Base-by-base conservation (phyloP, 2,888 invertebrate genomes). In the Aphodius sticticus region DNA sequence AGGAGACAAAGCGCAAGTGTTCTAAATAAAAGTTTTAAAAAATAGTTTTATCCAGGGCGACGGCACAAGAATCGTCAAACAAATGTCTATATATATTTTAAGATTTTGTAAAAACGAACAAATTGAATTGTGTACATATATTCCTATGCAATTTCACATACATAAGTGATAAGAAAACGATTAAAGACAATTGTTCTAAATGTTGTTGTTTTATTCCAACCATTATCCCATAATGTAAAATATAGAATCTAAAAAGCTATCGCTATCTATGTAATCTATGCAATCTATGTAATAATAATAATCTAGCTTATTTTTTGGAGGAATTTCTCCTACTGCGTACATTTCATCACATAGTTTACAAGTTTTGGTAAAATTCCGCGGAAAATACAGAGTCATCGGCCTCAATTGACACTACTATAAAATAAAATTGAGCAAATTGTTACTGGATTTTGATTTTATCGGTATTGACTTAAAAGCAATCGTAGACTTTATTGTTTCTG, bases 71-170 rank as follows among this genome's bases (percentile, higher is more conserved):
- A 74, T 36, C 7, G 74, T n/a, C n/a, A 74, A 74, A 35, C 35
- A 74, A 74, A 74, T 74, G 74, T 74, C 74, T 74, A 74, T 74
- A 70, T 80, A 72, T 79, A 81, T 81, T 81, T 81, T 81, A 81
- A 81, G 78, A 78, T 78, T 81, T 81, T 81, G 78, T 81, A 81
- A 81, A 76, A 69, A 69, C 14, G 35, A 69, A 36, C 35, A 77
- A 77, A 76, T 69, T 70, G 70, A 74, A 81, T 81, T 81, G 77
- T 81, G 80, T 81, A 81, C 78, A 81, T 81, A 81, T 72, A 81
- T 81, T 81, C 80, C 80, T 81, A 81, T 81, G 80, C 78, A 81
- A 81, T 80, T 80, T 80, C 80, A 78, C 80, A 78, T 80, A 77
- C 78, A 78, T 80, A 78, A 78, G 80, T 81, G 80, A 81, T 79